phyloP scores from a whole-genome alignment of 64 coral and sea anemone species.

The Pachyseris speciosa region DNA sequence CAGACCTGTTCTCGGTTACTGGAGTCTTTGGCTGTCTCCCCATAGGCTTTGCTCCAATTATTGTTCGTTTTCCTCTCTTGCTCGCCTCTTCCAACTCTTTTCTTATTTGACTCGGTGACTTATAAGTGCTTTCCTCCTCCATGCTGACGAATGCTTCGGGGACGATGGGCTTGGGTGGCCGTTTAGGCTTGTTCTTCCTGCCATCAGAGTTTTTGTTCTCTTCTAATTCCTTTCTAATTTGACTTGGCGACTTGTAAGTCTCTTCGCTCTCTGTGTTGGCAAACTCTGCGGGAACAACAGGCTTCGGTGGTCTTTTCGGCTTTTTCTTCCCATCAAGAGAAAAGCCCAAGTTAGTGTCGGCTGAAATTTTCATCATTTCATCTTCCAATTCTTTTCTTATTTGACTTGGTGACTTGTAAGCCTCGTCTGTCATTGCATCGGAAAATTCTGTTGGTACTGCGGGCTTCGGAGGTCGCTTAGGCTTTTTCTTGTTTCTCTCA shows the following conservation, averaged over 20 bases:
- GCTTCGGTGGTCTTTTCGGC: neutral
- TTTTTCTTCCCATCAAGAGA: neutral
- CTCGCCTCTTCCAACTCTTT: conserved; percentile 31
- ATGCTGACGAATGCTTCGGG: neutral
- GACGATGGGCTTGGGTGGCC: neutral
- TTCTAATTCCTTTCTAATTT: neutral
- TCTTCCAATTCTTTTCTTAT: neutral
- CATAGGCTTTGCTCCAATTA: neutral
- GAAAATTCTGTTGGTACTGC: neutral
- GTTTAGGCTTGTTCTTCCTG: neutral
- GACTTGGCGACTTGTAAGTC: neutral
- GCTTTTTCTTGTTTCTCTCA: neutral
- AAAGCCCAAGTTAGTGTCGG: neutral
- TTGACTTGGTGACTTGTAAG: neutral
- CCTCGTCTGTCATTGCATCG: neutral
- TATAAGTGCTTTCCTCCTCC: neutral
- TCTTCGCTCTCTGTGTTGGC: neutral
- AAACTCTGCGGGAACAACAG: neutral
- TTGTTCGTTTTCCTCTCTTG: neutral
- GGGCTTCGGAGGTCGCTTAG: neutral
- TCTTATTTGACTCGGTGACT: conserved; percentile 40
- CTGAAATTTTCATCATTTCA: neutral
- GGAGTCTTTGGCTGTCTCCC: neutral
- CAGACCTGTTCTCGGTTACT: neutral
- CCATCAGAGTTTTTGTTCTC: neutral